phyloP scores from a whole-genome alignment of 1,140 invertebrate genomes.

The Papilio helenus region DNA sequence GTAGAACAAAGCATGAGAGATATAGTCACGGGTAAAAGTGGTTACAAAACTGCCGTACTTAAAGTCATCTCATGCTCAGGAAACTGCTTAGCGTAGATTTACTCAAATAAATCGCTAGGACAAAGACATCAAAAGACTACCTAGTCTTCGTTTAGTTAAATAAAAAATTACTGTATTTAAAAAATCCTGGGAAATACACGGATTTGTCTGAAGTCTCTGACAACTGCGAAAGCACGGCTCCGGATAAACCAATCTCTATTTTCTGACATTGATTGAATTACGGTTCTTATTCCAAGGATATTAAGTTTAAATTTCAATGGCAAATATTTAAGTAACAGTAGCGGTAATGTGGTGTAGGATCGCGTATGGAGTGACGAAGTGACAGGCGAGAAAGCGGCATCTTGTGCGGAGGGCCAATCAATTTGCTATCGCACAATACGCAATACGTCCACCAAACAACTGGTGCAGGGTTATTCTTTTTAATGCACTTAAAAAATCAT shows the following conservation, averaged over 20 bases:
- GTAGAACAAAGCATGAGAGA: no score
- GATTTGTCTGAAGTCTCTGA: constrained; percentile 3
- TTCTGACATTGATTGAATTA: not conserved
- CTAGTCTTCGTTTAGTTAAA: not conserved
- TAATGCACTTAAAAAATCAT: no score
- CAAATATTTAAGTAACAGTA: not conserved
- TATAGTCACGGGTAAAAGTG: no score
- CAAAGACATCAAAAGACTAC: no score
- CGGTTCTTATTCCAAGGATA: not conserved
- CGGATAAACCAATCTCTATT: not conserved
- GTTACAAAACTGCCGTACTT: no score
- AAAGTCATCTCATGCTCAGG: no score
- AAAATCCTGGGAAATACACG: not conserved
- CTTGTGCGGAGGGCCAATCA: constrained; percentile 64
- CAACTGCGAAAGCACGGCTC: not conserved
- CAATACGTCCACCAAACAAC: constrained; percentile 62
- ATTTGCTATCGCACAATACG: constrained; percentile 69
- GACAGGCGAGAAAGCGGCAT: constrained; percentile 62
- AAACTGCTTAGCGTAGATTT: no score
- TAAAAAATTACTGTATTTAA: not conserved
- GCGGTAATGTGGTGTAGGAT: constrained; percentile 5
- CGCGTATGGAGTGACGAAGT: constrained; percentile 61
- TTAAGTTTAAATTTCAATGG: constrained; percentile 24
- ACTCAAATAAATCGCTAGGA: no score
- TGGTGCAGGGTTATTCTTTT: constrained; percentile 54